A percentile compares a stretch with the other conserved stretches of the same genome.
Evolutionary conservation across 2,113 vertebrate genomes (phyloP).

Genomic region (Mirza zaza): DNA sequence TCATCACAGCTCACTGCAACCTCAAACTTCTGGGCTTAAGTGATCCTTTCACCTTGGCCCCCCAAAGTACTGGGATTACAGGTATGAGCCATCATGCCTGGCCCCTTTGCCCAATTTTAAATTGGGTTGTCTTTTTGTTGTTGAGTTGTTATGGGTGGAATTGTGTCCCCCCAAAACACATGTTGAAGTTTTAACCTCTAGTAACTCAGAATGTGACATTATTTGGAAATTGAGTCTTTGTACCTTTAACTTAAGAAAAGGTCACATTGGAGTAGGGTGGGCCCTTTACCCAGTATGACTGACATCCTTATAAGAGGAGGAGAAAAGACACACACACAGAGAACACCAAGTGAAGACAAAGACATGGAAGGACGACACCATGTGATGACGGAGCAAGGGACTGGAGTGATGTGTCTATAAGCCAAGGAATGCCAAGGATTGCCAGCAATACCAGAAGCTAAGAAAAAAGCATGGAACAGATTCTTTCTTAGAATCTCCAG

Average conservation of each 20-base stretch:
- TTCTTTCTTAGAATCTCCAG: not conserved
- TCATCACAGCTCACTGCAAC: too few species aligned
- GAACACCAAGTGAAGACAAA: not conserved
- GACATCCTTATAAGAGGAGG: not conserved
- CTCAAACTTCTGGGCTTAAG: too few species aligned
- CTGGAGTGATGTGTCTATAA: not conserved
- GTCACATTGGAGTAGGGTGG: not conserved
- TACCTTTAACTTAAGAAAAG: not conserved
- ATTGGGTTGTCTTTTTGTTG: not conserved
- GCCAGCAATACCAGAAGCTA: too few species aligned
- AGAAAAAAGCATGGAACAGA: not conserved
- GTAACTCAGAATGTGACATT: not conserved
- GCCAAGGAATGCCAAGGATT: not conserved
- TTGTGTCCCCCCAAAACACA: not conserved
- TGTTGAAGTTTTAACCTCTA: not conserved
- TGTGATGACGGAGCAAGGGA: not conserved
- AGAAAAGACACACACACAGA: not conserved
- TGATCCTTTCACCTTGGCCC: too few species aligned
- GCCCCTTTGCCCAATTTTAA: too few species aligned
- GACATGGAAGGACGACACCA: not conserved
- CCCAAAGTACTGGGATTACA: too few species aligned
- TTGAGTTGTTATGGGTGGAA: not conserved
- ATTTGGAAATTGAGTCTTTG: not conserved
- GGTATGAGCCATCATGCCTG: too few species aligned
- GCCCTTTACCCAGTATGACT: not conserved